phyloP scores from a whole-genome alignment of 2,797 vertebrate species.

The Rhadinocentrus ornatus region DNA sequence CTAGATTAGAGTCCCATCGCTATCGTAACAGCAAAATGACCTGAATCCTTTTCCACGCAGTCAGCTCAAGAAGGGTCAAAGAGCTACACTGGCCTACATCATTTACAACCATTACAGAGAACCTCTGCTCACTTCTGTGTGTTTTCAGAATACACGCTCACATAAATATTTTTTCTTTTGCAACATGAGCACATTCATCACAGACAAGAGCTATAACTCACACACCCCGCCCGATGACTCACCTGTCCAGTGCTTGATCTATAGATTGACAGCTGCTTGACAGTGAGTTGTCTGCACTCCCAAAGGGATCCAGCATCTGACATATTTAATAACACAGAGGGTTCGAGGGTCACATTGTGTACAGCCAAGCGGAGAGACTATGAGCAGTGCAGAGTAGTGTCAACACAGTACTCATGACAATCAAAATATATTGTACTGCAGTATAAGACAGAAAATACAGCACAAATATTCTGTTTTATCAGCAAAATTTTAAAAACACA shows the following conservation, averaged over 20 bases:
- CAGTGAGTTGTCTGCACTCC: constrained; percentile 87
- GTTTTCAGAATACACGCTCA: not conserved
- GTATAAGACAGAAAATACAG: not conserved
- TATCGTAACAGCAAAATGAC: constrained; percentile 70
- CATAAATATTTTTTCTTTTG: not conserved
- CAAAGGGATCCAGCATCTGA: constrained; percentile 91
- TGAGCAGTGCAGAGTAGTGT: not conserved
- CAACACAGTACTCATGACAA: not conserved
- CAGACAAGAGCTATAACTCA: constrained; percentile 16
- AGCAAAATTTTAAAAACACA: not conserved
- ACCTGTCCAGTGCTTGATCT: constrained; percentile 93
- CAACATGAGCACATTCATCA: not conserved
- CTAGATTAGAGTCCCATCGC: constrained; percentile 74
- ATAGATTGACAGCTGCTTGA: constrained; percentile 93
- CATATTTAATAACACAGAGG: constrained; percentile 52
- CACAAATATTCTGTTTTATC: not conserved
- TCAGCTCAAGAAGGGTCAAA: constrained; percentile 46
- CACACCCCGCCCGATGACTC: constrained; percentile 49
- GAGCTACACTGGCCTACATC: constrained; percentile 32
- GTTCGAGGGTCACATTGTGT: constrained; percentile 41
- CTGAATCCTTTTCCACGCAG: constrained; percentile 56
- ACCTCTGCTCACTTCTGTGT: constrained; percentile 10
- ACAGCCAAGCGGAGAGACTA: constrained; percentile 18
- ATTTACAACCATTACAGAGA: constrained; percentile 33
- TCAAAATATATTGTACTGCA: not conserved